phyloP scores from a whole-genome alignment of 2,113 vertebrate genomes.

The Aepyceros melampus region DNA sequence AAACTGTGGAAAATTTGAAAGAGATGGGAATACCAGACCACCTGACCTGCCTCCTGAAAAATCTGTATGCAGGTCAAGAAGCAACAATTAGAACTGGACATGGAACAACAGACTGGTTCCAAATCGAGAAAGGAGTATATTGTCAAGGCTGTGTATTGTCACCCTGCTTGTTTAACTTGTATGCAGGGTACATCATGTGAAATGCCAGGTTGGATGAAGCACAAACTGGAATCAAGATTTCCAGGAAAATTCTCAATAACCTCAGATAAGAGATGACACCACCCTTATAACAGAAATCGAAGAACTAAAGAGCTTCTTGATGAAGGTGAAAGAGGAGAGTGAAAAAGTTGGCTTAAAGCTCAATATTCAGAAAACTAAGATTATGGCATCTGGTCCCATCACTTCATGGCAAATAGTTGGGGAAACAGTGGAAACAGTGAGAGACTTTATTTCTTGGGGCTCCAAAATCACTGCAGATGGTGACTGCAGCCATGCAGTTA shows the following conservation, averaged over 20 bases:
- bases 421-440: neutral
- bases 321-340: neutral
- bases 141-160: neutral
- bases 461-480: neutral
- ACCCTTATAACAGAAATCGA: neutral
- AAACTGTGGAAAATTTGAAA: neutral
- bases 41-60: neutral
- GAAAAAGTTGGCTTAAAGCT: neutral
- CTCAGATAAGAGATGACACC: neutral
- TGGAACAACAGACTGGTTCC: neutral
- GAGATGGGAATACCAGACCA: neutral
- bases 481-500: neutral
- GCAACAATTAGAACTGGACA: neutral
- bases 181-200: neutral
- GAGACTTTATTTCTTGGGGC: neutral
- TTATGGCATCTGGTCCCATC: neutral
- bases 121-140: neutral
- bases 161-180: neutral
- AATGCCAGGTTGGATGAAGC: neutral
- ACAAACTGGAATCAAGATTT: neutral
- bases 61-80: neutral
- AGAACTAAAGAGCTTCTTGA: neutral
- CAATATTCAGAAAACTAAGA: neutral
- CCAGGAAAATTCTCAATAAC: neutral
- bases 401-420: neutral